Evolutionary conservation across 2,888 invertebrate genomes (phyloP), one percentile per base, ranked within the genome.

Genomic region (Didymodactylos carnosus): DNA sequence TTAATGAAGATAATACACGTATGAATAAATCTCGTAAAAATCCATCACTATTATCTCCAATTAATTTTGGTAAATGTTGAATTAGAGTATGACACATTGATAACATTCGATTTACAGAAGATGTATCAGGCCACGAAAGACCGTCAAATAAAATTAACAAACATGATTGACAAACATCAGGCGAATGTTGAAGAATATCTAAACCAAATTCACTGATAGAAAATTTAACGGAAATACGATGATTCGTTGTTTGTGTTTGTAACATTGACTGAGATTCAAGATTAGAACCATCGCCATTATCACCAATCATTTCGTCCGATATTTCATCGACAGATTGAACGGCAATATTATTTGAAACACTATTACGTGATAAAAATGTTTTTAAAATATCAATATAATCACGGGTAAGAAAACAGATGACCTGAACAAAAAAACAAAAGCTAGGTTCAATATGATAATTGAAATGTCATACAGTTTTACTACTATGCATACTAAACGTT

Each of bases 81-180:
- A 73, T 29, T 49, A 73, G 29, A 23, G 27, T 25, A 46, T 74
- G 74, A 19, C 70, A 41, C 10, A 70, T 40, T 3, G 39, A 19
- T 11, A 19, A 25, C 41, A 70, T 27, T 39, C 71, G 49, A 27
- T 43, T 53, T 39, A 71, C 35, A n/a, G 71, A 41, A 25, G 71
- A 74, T 35, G 62, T 71, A 39, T 74, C 74, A 11, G 74, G 74
- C 74, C 74, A 74, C 19, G 62, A 53, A n/a, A 74, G 46, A 13
- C 74, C 74, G 27, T 74, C 74, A 27, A 74, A 74, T 25, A 74
- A 25, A 69, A 53, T 71, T 35, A 71, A 72, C n/a, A 74, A 43
- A 7, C 35, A 40, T n/a, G 53, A 71, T 35, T 74, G 74, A 27
- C 71, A 74, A 23, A 74, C 39, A 8, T 41, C 46, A 41, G 43